Evolutionary conservation across 2,113 vertebrate species (phyloP).

Genomic region (Ploceus nigricollis): DNA sequence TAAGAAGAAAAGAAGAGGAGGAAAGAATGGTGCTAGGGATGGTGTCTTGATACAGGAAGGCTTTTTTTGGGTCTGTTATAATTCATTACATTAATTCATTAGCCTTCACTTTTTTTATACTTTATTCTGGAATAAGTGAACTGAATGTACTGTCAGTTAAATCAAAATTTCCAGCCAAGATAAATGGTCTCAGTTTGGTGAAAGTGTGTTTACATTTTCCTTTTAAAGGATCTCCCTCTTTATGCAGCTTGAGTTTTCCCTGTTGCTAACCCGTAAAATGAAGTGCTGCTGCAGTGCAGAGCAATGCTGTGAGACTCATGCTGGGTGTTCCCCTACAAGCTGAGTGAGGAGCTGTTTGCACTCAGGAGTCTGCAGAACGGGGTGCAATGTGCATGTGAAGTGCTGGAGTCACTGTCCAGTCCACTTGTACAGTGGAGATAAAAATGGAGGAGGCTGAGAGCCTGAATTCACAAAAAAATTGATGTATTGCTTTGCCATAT

Average conservation of each 20-base stretch:
- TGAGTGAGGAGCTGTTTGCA: neutral
- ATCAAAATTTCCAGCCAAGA: neutral
- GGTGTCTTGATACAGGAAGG: neutral
- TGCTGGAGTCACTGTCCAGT: neutral
- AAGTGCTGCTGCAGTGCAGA: neutral
- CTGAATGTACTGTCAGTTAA: neutral
- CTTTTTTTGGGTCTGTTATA: neutral
- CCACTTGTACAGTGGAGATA: neutral
- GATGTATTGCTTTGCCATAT: neutral
- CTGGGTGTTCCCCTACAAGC: neutral
- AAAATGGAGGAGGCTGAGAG: accelerated
- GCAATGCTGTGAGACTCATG: neutral
- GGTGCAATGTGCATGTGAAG: accelerated
- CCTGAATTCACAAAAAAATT: neutral
- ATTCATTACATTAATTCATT: neutral
- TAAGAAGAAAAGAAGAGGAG: neutral
- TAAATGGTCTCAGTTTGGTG: neutral
- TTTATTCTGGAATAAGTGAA: neutral
- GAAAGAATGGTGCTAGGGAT: neutral
- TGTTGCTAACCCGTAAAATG: neutral
- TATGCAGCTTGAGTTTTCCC: neutral
- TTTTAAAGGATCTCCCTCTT: neutral
- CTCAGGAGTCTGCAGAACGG: neutral
- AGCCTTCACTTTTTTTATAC: neutral
- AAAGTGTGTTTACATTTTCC: neutral